These are phyloP conservation scores for Callyntrura guangdongensis DNA, from an alignment of 2,888 invertebrate species.

Conservation along the genomic window DNA sequence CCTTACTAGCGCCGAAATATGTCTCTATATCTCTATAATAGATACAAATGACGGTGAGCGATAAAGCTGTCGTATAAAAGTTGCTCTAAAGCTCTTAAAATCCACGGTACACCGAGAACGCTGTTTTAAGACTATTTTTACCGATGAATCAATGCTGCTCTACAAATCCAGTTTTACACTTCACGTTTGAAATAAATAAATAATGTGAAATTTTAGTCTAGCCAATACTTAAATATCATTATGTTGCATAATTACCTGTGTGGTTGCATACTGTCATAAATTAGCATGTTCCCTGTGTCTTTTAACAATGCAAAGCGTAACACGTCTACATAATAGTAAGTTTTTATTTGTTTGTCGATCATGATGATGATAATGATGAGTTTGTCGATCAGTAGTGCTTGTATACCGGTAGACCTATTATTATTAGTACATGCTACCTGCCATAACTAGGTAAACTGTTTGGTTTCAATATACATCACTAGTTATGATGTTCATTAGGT, in stretches of 20 bases:
- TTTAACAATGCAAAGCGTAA: slow-evolving; percentile 4
- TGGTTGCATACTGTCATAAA: slow-evolving; percentile 14
- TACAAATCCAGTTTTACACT: background rate
- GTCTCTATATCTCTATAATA: too few relatives aligned
- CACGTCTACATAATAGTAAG: background rate
- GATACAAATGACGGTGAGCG: too few relatives aligned
- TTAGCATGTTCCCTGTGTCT: slow-evolving; percentile 43
- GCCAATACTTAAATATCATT: background rate
- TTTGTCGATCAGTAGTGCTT: background rate
- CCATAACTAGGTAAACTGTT: slow-evolving; percentile 15
- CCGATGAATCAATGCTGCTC: background rate
- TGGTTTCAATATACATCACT: slow-evolving; percentile 37
- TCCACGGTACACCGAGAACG: too few relatives aligned
- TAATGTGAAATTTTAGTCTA: background rate
- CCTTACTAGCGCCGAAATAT: too few relatives aligned
- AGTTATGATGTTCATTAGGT: slow-evolving; percentile 60
- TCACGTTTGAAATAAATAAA: background rate
- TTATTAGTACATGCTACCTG: background rate
- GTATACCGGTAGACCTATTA: background rate
- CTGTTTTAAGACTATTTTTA: too few relatives aligned
- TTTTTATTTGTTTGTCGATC: background rate
- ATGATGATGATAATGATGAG: background rate
- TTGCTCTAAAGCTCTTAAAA: too few relatives aligned
- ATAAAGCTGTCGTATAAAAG: too few relatives aligned
- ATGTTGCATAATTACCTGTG: slow-evolving; percentile 14